Base-by-base conservation (phyloP, 2,113 vertebrate species). In the Boleophthalmus pectinirostris region DNA sequence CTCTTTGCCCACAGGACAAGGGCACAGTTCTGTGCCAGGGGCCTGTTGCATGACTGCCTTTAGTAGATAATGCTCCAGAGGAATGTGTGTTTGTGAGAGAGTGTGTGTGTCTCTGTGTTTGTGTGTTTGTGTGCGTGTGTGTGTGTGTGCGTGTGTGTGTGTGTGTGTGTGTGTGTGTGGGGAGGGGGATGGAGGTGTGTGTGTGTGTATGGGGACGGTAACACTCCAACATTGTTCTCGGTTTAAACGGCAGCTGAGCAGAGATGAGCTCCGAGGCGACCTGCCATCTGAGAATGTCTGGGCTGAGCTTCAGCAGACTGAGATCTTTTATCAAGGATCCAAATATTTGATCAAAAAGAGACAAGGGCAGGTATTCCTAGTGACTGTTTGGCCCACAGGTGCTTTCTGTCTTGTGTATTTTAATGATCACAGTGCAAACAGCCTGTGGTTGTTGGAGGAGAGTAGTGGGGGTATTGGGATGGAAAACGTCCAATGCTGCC, bases 1-100 rank as follows among this genome's bases (percentile, higher is more conserved):
- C 70, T 77, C 67, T 86, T 80, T 57, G 67, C 68, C 43, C 72
- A 79, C 74, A 43, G 75, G 75, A 77, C 84, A 81, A 79, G 85
- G 71, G 85, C 74, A 85, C 69, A 78, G 65, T 68, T 70, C 71
- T 73, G 77, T 88, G 82, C 87, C 82, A 89, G 75, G 82, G 79
- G 78, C 73, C 58, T 85, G 87, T 75, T 90, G 86, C 87, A 87
- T 92, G 90, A 89, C 78, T 85, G 81, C 38, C 18, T 83, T 61
- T 81, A 74, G 89, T 76, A 46, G 75, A 90, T 83, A 88, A 87
- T 73, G 29, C 78, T 12, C 78, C 70, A 58, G 64, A 91, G 86
- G 90, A 93, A 92, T 92, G 87, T 70, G 47, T 54, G 51, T 54
- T 20, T 21, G 8, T 51, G 49, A 18, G 15, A 51, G 9, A 43